Evolutionary conservation across 2,888 invertebrate genomes (phyloP).

Genomic region (Chaitophorus viminalis): DNA sequence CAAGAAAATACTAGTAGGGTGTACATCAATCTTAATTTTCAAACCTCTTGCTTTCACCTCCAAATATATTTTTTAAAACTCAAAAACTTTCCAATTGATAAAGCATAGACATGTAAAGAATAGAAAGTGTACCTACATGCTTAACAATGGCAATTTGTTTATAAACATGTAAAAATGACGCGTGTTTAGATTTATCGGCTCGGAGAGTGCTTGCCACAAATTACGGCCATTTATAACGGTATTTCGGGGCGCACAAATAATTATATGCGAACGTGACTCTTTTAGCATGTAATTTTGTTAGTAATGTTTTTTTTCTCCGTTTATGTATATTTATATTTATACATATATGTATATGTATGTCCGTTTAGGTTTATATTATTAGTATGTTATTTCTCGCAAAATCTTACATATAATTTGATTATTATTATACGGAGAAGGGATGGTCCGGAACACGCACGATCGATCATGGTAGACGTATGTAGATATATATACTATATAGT

Average conservation of each 20-base stretch:
- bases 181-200: slow-evolving; percentile 51
- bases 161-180: slow-evolving; percentile 46
- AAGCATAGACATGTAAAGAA: slow-evolving; percentile 21
- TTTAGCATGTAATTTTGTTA: slow-evolving; percentile 48
- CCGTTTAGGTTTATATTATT: slow-evolving; percentile 17
- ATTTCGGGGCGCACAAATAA: slow-evolving; percentile 50
- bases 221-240: slow-evolving; percentile 56
- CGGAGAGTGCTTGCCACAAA: slow-evolving; percentile 40
- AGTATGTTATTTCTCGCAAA: slow-evolving; percentile 11
- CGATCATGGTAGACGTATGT: not conserved
- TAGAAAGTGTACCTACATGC: slow-evolving; percentile 52
- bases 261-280: slow-evolving; percentile 56
- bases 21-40: slow-evolving; percentile 43
- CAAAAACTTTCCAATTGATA: slow-evolving; percentile 56
- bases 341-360: not conserved
- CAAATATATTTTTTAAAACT: slow-evolving; percentile 42
- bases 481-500: no score
- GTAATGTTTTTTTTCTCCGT: slow-evolving; percentile 9
- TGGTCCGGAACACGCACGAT: slow-evolving; percentile 31
- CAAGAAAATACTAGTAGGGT: slow-evolving; percentile 33
- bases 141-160: slow-evolving; percentile 51
- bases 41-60: slow-evolving; percentile 47
- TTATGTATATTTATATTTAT: not conserved
- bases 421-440: not conserved
- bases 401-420: slow-evolving; percentile 31